Evolutionary conservation across 2,888 invertebrate species (phyloP), one percentile per base, ranked within the genome.

Genomic region (Eumerus sabulonum): DNA sequence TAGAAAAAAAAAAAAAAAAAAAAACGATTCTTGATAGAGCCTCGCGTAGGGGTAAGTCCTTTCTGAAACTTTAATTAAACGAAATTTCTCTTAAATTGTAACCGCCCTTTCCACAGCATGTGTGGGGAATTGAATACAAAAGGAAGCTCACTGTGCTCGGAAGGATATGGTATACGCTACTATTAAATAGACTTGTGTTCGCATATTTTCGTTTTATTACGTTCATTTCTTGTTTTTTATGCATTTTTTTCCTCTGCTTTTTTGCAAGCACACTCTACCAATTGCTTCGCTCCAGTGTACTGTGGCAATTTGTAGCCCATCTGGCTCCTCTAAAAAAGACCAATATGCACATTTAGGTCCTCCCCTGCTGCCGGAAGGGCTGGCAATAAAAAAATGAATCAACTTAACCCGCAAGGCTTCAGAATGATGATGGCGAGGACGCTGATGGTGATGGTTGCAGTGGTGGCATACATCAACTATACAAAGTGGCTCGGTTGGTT

Each of bases 151-250:
- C 3, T 48, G 42, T 18, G 27, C 59, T 53, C 14, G 11, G 53
- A 53, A 27, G 47, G 48, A 63, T 54, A 68, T 40, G 48, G 63
- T 54, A 68, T 40, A 63, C 59, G 59, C 73, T 70, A 45, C 74
- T 79, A 79, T 79, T 70, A 79, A 79, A 79, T 74, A 74, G 74
- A 79, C 79, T 79, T 79, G 74, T 79, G 79, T 74, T 79, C 79
- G 79, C 79, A 79, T 79, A 79, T 79, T 79, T 79, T 79, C 60
- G 27, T 74, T 79, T 70, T 74, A 79, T 74, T 74, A 74, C 74
- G 64, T 70, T 74, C 79, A 79, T 68, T 27, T 27, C 7, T 27
- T 27, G 7, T 27, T 27, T 27, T 27, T n/a, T n/a, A n/a, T n/a
- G n/a, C n/a, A 27, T 27, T 27, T 27, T 27, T 27, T 27, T 4